Evolutionary conservation across 2,888 invertebrate species (phyloP), one percentile per base, ranked within the genome.

Genomic region (Cinara cedri): DNA sequence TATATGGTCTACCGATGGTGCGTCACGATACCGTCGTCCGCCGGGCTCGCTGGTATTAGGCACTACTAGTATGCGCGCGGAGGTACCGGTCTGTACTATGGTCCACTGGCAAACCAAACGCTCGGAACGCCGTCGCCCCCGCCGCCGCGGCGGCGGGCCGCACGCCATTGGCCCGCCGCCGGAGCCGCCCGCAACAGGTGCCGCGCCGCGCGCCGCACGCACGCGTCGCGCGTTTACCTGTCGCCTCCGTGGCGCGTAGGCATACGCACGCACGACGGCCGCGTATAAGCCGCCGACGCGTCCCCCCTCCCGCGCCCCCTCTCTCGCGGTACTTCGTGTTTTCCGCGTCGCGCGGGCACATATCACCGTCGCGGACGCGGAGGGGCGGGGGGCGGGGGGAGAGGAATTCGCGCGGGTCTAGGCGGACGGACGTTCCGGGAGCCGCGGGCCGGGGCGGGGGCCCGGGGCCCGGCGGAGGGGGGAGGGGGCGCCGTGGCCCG

Each of bases 91-190:
- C 72, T 65, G 66, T 49, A 81, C 76, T 70, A 72, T 49, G 75
- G 74, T 81, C 76, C 76, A 76, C 71, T 81, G 63, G 76, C 70
- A 76, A 75, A 76, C 81, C 86, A 84, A 85, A 81, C 81, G 80
- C 71, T 75, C 65, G 70, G 62, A 74, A 74, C 80, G n/a, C 75
- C 66, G 51, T 49, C 65, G 65, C 72, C 81, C 72, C 75, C 71
- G 75, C 54, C 51, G 63, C 66, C 65, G 19, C 51, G 42, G 21
- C 76, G 11, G 11, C 26, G 74, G 24, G 44, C 44, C 21, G 46
- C 76, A 78, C 68, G 78, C 78, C 78, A 78, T 78, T 78, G 78
- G 78, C 60, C 78, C 78, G 78, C 49, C 46, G 19, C 60, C 78
- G 78, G 68, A 21, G 78, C 66, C 78, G 78, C 78, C 78, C 68